Evolutionary conservation across 1,140 invertebrate genomes (phyloP).

Genomic region (Scaptodrosophila lebanonensis): DNA sequence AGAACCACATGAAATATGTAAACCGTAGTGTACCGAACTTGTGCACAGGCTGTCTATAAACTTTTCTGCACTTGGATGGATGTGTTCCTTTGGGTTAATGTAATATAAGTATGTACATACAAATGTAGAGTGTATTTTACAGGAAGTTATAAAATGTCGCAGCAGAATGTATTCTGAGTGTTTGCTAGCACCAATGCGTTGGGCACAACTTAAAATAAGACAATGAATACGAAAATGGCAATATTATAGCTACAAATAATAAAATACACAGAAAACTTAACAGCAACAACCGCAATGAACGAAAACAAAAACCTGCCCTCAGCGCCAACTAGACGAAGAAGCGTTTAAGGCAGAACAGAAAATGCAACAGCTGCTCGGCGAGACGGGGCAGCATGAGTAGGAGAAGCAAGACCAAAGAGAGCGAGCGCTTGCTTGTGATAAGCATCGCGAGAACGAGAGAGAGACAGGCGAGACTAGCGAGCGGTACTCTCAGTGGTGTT

Average conservation of each 20-base stretch:
- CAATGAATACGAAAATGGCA: constrained; percentile 71
- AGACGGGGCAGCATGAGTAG: too few species aligned
- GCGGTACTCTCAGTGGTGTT: constrained; percentile 14
- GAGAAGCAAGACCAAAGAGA: not conserved
- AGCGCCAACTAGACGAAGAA: not conserved
- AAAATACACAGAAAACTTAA: constrained; percentile 43
- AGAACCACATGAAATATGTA: too few species aligned
- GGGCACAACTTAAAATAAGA: constrained; percentile 45
- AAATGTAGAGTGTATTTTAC: not conserved
- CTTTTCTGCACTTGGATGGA: too few species aligned
- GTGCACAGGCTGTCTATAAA: too few species aligned
- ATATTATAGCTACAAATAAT: constrained; percentile 61
- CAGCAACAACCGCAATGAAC: constrained; percentile 38
- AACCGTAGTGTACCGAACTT: too few species aligned
- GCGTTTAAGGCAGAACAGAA: constrained; percentile 17
- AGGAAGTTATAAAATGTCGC: not conserved
- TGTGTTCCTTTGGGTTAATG: too few species aligned
- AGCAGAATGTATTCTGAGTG: too few species aligned
- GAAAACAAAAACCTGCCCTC: not conserved
- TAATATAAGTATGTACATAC: too few species aligned
- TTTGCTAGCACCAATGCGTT: constrained; percentile 14
- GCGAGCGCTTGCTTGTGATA: too few species aligned
- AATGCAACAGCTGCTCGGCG: constrained; percentile 21
- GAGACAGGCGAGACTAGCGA: not conserved
- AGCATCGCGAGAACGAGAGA: too few species aligned